Percentiles rank a stretch among this genome's conserved stretches.
Conservation (phyloP, 2,888 invertebrate species). For the Lycophotia porphyrea region DNA sequence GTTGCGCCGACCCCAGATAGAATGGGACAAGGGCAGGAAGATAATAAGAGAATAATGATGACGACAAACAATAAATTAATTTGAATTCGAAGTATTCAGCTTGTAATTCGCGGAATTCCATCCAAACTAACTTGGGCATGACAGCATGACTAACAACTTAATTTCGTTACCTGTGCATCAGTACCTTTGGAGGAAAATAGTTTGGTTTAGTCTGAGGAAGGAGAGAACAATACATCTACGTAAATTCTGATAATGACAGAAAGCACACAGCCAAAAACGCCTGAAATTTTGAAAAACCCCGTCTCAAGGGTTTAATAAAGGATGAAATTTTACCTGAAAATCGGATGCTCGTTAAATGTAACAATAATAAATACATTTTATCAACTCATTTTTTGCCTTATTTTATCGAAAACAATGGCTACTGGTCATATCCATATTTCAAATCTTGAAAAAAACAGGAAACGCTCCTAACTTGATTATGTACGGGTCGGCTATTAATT, state of each 20-base stretch:
- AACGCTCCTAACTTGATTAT: conserved; percentile 38
- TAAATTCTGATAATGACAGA: not conserved
- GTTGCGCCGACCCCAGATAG: too few relatives aligned
- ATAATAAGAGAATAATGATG: too few relatives aligned
- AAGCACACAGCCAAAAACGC: not conserved
- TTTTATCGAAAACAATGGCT: conserved; percentile 31
- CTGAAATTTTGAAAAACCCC: not conserved
- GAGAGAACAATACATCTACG: not conserved
- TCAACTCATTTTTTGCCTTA: conserved; percentile 14
- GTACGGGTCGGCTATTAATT: conserved; percentile 41
- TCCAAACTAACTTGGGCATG: not conserved
- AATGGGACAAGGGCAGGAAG: too few relatives aligned
- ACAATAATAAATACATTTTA: conserved; percentile 3
- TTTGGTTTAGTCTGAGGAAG: not conserved
- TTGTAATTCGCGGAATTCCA: not conserved
- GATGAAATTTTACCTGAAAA: not conserved
- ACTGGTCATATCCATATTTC: conserved; percentile 6
- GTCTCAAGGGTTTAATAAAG: not conserved
- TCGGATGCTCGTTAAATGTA: not conserved
- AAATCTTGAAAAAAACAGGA: conserved; percentile 56
- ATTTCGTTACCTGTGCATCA: not conserved
- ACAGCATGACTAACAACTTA: not conserved
- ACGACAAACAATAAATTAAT: too few relatives aligned
- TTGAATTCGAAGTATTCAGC: too few relatives aligned
- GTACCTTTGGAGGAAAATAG: not conserved